Evolutionary conservation across 53 echinoderm and acorn worm genomes (phyloP).

Genomic region (Actinopyga echinites): DNA sequence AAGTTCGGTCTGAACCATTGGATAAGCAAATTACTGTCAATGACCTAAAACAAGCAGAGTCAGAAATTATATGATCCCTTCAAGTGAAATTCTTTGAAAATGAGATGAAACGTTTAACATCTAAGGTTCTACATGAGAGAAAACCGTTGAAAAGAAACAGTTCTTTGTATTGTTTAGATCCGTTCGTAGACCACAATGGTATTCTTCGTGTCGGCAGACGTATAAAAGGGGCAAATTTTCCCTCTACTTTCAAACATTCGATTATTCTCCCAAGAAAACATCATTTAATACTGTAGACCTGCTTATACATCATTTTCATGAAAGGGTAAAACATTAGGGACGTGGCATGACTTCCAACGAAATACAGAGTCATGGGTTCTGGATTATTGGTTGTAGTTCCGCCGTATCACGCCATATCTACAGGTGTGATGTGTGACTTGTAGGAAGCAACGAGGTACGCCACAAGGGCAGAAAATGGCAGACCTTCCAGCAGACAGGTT

Average conservation of each 20-base stretch:
- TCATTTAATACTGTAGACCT: conserved; percentile 54
- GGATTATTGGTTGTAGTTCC: conserved; percentile 55
- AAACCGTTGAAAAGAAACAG: background rate
- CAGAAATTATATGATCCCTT: background rate
- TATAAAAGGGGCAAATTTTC: background rate
- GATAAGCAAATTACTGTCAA: background rate
- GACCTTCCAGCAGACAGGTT: conserved; percentile 59
- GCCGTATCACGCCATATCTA: conserved; percentile 33
- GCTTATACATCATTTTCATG: conserved; percentile 52
- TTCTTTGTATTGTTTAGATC: background rate
- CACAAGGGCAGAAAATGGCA: conserved; percentile 61
- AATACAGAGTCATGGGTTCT: conserved; percentile 39
- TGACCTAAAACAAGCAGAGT: background rate
- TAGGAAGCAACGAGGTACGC: conserved; percentile 9
- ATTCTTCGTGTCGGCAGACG: background rate
- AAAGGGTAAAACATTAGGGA: conserved; percentile 53
- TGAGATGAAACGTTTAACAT: background rate
- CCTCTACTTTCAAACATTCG: conserved; percentile 11
- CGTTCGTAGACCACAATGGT: background rate
- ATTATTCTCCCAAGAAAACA: conserved; percentile 45
- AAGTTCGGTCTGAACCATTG: background rate
- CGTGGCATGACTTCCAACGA: conserved; percentile 57
- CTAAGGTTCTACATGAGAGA: background rate
- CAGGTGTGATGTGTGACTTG: conserved; percentile 52
- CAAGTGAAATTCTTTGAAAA: background rate